These are phyloP conservation scores for Tylochromis polylepis DNA, from an alignment of 2,113 vertebrate genomes.

Conservation along the genomic window DNA sequence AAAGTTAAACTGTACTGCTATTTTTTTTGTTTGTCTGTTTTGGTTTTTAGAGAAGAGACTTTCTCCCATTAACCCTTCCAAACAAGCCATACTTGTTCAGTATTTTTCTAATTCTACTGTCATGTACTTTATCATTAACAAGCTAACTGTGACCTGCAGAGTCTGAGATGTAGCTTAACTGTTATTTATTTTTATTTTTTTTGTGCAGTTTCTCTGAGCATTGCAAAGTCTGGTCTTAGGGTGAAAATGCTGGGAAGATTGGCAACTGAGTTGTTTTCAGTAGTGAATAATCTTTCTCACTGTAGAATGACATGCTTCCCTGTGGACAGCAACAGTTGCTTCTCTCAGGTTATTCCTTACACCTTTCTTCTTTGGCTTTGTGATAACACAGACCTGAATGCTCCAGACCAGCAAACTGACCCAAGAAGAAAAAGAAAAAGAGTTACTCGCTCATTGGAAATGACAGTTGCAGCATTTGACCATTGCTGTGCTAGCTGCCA, in stretches of 20 bases:
- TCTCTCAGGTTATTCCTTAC: neutral
- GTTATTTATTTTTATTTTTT: fast-evolving
- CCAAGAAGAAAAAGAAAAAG: neutral
- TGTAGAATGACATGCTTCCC: neutral
- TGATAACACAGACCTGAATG: neutral
- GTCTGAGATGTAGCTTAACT: neutral
- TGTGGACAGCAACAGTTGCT: neutral
- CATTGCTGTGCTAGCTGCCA: neutral
- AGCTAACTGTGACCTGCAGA: neutral
- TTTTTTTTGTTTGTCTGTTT: too few species aligned
- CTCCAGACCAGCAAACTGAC: neutral
- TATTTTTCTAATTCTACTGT: neutral
- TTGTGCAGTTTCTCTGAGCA: neutral
- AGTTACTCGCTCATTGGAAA: neutral
- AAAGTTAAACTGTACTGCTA: neutral
- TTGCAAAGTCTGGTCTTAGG: neutral
- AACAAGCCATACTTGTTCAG: neutral
- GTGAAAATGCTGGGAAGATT: neutral
- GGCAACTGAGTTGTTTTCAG: neutral
- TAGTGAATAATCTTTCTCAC: neutral
- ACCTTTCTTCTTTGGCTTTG: neutral
- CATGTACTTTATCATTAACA: neutral
- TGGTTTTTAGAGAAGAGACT: too few species aligned
- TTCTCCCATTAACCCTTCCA: neutral
- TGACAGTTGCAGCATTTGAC: neutral